These are phyloP conservation scores for Ischnura elegans DNA, from an alignment of 2,888 invertebrate genomes.

Conservation along the genomic window DNA sequence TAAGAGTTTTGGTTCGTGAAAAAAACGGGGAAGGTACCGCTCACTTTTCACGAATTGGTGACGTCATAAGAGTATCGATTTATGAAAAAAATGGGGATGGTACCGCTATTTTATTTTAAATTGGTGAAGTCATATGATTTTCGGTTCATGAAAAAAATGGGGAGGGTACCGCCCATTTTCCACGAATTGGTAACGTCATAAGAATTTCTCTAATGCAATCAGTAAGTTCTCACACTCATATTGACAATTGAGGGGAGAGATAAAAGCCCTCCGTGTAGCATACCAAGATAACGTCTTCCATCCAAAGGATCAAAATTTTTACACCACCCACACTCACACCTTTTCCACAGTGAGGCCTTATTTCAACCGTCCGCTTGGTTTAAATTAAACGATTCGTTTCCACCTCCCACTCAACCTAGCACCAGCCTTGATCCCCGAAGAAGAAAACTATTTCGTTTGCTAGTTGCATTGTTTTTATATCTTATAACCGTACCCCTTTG, in stretches of 20 bases:
- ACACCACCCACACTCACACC: neutral
- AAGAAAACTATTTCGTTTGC: neutral
- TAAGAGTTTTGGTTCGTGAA: too few relatives aligned
- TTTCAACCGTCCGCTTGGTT: neutral
- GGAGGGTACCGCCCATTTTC: too few relatives aligned
- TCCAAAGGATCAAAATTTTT: neutral
- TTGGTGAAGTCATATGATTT: too few relatives aligned
- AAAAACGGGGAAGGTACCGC: too few relatives aligned
- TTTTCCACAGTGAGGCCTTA: neutral
- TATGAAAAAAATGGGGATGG: too few relatives aligned
- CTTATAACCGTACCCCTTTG: neutral
- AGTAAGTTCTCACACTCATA: neutral
- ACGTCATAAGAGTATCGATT: too few relatives aligned
- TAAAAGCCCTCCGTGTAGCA: neutral
- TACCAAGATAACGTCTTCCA: neutral
- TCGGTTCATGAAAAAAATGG: too few relatives aligned
- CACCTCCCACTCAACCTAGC: neutral
- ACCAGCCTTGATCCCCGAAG: neutral
- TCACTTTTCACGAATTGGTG: too few relatives aligned
- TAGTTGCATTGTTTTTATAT: neutral
- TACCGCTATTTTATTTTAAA: too few relatives aligned
- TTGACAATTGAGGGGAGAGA: neutral
- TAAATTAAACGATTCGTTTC: constrained; percentile 13
- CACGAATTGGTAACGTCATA: too few relatives aligned
- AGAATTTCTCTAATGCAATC: too few relatives aligned